Evolutionary conservation across 2,888 invertebrate species (phyloP), one percentile per base, ranked within the genome.

Genomic region (Coecobrya sp.): DNA sequence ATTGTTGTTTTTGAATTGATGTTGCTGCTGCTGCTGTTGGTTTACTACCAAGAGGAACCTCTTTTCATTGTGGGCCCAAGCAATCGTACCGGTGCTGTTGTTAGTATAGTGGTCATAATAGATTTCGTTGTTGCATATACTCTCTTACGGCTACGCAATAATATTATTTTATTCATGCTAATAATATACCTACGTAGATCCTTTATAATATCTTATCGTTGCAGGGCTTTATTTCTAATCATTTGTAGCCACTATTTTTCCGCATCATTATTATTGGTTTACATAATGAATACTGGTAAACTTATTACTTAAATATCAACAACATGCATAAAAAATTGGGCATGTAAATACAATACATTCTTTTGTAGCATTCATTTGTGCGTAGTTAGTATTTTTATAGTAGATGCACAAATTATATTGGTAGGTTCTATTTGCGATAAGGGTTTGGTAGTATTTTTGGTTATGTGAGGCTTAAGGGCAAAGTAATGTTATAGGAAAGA

Each of bases 191-290:
- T 65, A 27, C 27, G 1, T 36, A 36, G 0, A 27, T 65, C 1
- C 3, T 10, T 59, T 1, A 22, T 22, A 65, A 65, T 19, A 22
- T 59, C 19, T 19, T 7, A 59, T 2, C 5, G 19, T 59, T 59
- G n/a, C 19, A 59, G 19, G 7, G 59, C 19, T 59, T 59, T 19
- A 7, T 4, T 59, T 19, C 22, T 19, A 59, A 59, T 59, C 5
- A 22, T 19, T 19, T 11, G n/a, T n/a, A 59, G 22, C 19, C 8
- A 59, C 19, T n/a, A 7, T 59, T 84, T 84, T 84, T 84, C 84
- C 84, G 84, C 84, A 19, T 84, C 84, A 36, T 84, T 62, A 84
- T 84, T 84, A 62, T 84, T 84, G 13, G 59, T 19, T 59, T 19
- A 22, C 19, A 79, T 79, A 79, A 49, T 49, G 79, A 79, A 11